Conservation (phyloP, 2,888 invertebrate species). For the Acleris holmiana region DNA sequence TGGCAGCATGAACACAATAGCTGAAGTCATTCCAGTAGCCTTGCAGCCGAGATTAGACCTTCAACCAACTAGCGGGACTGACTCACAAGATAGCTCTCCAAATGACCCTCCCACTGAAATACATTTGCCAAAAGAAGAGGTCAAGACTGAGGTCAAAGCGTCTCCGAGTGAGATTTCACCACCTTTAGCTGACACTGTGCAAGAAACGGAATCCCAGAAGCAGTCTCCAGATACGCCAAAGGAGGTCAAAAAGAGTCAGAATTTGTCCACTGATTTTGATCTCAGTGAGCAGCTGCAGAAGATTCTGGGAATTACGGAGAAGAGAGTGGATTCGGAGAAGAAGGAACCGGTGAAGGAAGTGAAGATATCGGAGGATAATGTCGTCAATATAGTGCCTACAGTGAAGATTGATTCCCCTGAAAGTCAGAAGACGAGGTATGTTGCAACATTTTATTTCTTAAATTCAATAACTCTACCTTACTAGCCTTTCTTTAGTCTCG, state of each 20-base stretch:
- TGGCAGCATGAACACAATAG: conserved; percentile 77
- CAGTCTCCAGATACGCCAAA: conserved; percentile 76
- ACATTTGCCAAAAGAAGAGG: conserved; percentile 67
- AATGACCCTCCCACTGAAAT: conserved; percentile 79
- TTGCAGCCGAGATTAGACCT: conserved; percentile 70
- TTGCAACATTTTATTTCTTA: no score
- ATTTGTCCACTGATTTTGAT: conserved; percentile 79
- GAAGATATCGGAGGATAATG: conserved; percentile 68
- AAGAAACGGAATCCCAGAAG: conserved; percentile 70
- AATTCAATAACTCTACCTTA: no score
- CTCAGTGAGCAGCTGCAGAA: conserved; percentile 80
- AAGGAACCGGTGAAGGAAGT: conserved; percentile 73
- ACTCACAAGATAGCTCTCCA: conserved; percentile 74
- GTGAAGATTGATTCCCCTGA: conserved; percentile 82
- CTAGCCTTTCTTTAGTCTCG: no score
- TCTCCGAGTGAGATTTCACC: conserved; percentile 80
- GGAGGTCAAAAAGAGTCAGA: conserved; percentile 79
- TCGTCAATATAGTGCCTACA: conserved; percentile 66
- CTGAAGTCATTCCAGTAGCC: conserved; percentile 75
- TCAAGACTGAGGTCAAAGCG: conserved; percentile 64
- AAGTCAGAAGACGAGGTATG: conserved; percentile 68
- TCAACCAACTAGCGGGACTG: conserved; percentile 62
- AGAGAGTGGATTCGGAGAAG: conserved; percentile 68
- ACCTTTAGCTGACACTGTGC: conserved; percentile 62
- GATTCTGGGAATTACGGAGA: conserved; percentile 79